These are phyloP conservation scores for Brachylomia viminalis DNA, from an alignment of 2,888 invertebrate species.

Conservation along the genomic window DNA sequence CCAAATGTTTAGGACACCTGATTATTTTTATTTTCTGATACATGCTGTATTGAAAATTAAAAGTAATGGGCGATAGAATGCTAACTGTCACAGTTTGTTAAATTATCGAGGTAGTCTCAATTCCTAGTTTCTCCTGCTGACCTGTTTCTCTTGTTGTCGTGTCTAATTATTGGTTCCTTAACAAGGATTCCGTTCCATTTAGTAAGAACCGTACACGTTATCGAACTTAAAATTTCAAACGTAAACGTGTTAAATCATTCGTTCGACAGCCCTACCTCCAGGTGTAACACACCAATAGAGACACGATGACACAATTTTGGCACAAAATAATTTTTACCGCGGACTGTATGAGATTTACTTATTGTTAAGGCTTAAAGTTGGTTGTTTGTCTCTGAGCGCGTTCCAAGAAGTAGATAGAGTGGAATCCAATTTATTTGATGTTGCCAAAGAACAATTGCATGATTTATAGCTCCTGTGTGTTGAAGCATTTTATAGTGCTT, in stretches of 20 bases:
- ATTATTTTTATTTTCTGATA: too few relatives aligned
- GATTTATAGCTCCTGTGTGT: slow-evolving; percentile 40
- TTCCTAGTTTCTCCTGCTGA: too few relatives aligned
- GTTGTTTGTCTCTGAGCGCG: slow-evolving; percentile 53
- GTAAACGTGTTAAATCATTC: not conserved
- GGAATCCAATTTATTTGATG: slow-evolving; percentile 58
- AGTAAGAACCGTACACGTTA: too few relatives aligned
- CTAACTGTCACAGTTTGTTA: too few relatives aligned
- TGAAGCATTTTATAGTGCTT: not conserved
- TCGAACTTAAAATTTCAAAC: too few relatives aligned
- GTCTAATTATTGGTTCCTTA: too few relatives aligned
- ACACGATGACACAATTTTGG: slow-evolving; percentile 48
- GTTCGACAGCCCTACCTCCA: slow-evolving; percentile 24
- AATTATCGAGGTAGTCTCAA: too few relatives aligned
- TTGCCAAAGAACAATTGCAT: slow-evolving; percentile 37
- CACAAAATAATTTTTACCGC: slow-evolving; percentile 58
- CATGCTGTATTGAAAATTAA: too few relatives aligned
- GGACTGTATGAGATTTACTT: slow-evolving; percentile 49
- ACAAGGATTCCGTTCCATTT: too few relatives aligned
- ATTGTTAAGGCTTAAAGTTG: slow-evolving; percentile 60
- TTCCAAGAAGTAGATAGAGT: slow-evolving; percentile 32
- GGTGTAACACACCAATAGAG: slow-evolving; percentile 22
- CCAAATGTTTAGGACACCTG: too few relatives aligned
- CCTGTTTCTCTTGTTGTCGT: too few relatives aligned
- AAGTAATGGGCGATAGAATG: too few relatives aligned